Evolutionary conservation across 2,113 vertebrate genomes (phyloP).

Genomic region (Ophiodon elongatus): DNA sequence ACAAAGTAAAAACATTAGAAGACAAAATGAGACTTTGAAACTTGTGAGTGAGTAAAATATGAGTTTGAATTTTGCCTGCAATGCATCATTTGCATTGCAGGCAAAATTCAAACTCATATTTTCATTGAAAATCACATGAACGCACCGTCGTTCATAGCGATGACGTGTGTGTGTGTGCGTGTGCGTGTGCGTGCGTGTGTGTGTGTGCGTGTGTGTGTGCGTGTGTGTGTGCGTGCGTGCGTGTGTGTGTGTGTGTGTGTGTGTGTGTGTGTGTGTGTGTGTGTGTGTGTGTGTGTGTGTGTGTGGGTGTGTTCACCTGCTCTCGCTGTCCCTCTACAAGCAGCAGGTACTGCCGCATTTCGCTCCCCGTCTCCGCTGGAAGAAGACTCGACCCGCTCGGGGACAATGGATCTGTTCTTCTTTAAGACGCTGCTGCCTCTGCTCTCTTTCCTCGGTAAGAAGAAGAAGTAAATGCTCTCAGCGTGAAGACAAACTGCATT

Average conservation of each 20-base stretch:
- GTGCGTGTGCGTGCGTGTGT: neutral
- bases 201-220: constrained; percentile 5
- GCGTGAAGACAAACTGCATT: too few relatives aligned
- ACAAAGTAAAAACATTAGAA: too few relatives aligned
- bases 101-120: too few relatives aligned
- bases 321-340: constrained; percentile 51
- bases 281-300: neutral
- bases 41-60: too few relatives aligned
- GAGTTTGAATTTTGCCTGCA: too few relatives aligned
- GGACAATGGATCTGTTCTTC: constrained; percentile 54
- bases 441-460: constrained; percentile 48
- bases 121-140: neutral
- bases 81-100: too few relatives aligned
- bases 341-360: constrained; percentile 39
- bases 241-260: neutral
- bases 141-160: neutral
- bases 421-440: constrained; percentile 32
- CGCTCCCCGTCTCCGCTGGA: constrained; percentile 25
- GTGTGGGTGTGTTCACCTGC: neutral
- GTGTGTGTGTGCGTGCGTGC: neutral
- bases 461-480: too few relatives aligned
- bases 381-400: constrained; percentile 41
- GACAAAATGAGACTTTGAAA: too few relatives aligned
- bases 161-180: neutral
- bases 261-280: constrained; percentile 45